Evolutionary conservation across 2,888 invertebrate genomes (phyloP).

Genomic region (Ophion costatus): DNA sequence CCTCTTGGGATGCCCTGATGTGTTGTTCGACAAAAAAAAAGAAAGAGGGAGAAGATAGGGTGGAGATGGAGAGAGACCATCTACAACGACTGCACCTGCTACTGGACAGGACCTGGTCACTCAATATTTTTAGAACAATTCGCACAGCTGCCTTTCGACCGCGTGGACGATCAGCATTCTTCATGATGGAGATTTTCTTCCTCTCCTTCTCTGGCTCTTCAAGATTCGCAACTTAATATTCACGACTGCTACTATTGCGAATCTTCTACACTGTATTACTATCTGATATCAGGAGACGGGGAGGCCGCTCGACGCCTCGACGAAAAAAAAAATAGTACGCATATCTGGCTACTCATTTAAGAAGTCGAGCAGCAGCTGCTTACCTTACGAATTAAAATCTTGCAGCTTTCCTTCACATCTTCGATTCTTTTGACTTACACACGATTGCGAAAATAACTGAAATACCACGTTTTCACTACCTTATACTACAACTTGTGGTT

Average conservation of each 20-base stretch:
- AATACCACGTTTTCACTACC: too few species aligned
- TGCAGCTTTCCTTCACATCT: too few species aligned
- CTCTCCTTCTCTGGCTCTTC: not conserved
- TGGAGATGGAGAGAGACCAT: constrained; percentile 26
- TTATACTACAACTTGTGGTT: too few species aligned
- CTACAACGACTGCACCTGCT: constrained; percentile 57
- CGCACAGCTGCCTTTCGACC: constrained; percentile 55
- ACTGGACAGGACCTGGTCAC: constrained; percentile 53
- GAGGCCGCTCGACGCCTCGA: too few species aligned
- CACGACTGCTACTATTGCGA: not conserved
- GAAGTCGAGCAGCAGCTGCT: too few species aligned
- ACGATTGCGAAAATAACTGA: too few species aligned
- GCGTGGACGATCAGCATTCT: constrained; percentile 32
- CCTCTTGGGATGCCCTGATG: constrained; percentile 29
- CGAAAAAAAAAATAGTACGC: too few species aligned
- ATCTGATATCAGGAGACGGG: too few species aligned
- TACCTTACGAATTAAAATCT: too few species aligned
- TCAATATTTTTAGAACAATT: constrained; percentile 59
- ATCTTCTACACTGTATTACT: not conserved
- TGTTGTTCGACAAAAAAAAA: constrained; percentile 18
- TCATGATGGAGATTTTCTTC: constrained; percentile 1
- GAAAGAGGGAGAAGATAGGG: constrained; percentile 2
- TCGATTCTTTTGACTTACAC: too few species aligned
- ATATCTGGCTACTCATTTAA: too few species aligned
- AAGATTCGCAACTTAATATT: not conserved